Conservation (phyloP, 1,140 invertebrate genomes). For the Patella vulgata region DNA sequence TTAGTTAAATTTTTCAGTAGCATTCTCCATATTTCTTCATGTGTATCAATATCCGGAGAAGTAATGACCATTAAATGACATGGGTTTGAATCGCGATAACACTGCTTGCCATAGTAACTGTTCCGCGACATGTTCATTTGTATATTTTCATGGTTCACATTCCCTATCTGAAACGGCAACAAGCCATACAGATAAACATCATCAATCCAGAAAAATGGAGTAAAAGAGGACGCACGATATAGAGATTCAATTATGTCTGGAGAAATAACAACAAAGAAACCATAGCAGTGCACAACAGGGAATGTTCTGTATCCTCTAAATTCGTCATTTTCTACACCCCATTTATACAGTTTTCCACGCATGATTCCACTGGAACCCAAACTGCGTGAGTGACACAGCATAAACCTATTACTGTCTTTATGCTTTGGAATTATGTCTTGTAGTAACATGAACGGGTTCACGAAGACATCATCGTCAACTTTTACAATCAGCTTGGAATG, state of each 20-base stretch:
- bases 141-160: too few relatives aligned
- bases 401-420: slow-evolving; percentile 8
- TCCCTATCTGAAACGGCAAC: slow-evolving; percentile 35
- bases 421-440: slow-evolving; percentile 14
- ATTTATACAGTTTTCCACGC: slow-evolving; percentile 26
- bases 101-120: too few relatives aligned
- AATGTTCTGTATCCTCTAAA: slow-evolving; percentile 32
- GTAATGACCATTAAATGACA: too few relatives aligned
- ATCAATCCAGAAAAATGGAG: slow-evolving; percentile 70
- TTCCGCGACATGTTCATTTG: too few relatives aligned
- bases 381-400: slow-evolving; percentile 34
- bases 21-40: too few relatives aligned
- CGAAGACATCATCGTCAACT: slow-evolving; percentile 88
- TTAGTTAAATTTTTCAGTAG: too few relatives aligned
- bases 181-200: slow-evolving; percentile 70
- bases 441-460: slow-evolving; percentile 74
- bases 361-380: slow-evolving; percentile 31
- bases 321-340: slow-evolving; percentile 34
- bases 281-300: slow-evolving; percentile 46
- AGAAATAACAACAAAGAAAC: slow-evolving; percentile 37
- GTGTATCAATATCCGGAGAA: too few relatives aligned
- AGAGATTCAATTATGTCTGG: slow-evolving; percentile 45
- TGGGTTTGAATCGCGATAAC: too few relatives aligned
- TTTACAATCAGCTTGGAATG: slow-evolving; percentile 80
- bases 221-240: slow-evolving; percentile 48